phyloP scores from a whole-genome alignment of 2,888 invertebrate species.

The Pristionchus entomophagus region DNA sequence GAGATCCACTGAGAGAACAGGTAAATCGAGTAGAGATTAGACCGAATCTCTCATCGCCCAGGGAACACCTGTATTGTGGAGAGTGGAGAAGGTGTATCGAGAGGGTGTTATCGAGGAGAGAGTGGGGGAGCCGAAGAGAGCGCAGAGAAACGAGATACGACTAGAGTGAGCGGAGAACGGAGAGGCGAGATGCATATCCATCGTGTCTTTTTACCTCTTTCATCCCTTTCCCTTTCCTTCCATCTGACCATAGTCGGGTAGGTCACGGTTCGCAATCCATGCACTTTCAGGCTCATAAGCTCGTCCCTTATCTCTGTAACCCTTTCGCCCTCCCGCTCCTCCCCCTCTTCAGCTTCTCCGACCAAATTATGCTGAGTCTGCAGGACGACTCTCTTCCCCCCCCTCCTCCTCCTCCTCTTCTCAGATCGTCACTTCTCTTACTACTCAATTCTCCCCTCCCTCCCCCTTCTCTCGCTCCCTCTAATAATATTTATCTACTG shows the following conservation, averaged over 20 bases:
- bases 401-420: neutral
- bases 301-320: constrained; percentile 28
- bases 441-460: constrained; percentile 23
- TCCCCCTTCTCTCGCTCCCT: neutral
- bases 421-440: neutral
- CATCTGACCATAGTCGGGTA: constrained; percentile 23
- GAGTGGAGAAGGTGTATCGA: neutral
- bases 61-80: neutral
- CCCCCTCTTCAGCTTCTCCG: constrained; percentile 17
- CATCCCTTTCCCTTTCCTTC: constrained; percentile 14
- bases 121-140: neutral
- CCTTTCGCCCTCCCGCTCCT: constrained; percentile 6
- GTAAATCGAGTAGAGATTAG: neutral
- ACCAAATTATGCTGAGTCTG: constrained; percentile 34
- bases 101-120: constrained; percentile 1
- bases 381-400: constrained; percentile 2
- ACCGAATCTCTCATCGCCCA: neutral
- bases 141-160: neutral
- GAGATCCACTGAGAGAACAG: neutral
- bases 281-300: neutral
- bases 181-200: constrained; percentile 23
- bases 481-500: constrained; percentile 22
- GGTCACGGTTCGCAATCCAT: neutral
- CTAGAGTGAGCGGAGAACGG: neutral
- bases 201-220: constrained; percentile 36